phyloP scores from a whole-genome alignment of 2,888 invertebrate genomes.

The Hyles lineata region DNA sequence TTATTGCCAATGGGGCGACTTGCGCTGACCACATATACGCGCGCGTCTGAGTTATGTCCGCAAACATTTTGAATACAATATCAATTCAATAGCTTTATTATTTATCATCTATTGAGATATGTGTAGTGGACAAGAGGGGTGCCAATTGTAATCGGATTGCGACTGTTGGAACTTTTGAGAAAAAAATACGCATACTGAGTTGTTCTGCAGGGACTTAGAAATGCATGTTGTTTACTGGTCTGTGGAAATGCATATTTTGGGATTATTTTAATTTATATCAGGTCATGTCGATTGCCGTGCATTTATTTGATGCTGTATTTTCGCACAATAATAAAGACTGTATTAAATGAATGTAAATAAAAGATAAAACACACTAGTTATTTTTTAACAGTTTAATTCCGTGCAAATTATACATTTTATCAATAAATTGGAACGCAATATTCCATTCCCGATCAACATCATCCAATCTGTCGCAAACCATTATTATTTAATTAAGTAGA shows the following conservation, averaged over 20 bases:
- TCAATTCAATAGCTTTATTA: constrained; percentile 40
- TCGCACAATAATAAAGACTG: no score
- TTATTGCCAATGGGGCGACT: constrained; percentile 39
- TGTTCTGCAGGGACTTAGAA: no score
- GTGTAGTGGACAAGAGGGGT: not conserved
- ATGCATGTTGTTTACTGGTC: no score
- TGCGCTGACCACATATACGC: constrained; percentile 49
- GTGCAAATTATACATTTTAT: no score
- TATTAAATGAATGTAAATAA: no score
- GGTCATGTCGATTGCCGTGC: no score
- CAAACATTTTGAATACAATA: constrained; percentile 57
- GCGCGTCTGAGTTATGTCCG: constrained; percentile 52
- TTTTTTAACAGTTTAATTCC: no score
- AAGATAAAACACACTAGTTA: no score
- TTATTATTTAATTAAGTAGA: constrained; percentile 65
- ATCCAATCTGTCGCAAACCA: constrained; percentile 41
- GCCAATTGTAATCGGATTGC: constrained; percentile 12
- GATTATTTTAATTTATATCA: no score
- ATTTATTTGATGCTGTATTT: no score
- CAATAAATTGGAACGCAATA: not conserved
- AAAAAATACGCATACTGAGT: constrained; percentile 25
- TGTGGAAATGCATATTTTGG: no score
- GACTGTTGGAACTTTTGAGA: constrained; percentile 24
- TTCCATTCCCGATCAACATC: constrained; percentile 37
- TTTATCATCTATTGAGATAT: constrained; percentile 41